Conservation (phyloP, 2,113 vertebrate species). For the Salvelinus alpinus region DNA sequence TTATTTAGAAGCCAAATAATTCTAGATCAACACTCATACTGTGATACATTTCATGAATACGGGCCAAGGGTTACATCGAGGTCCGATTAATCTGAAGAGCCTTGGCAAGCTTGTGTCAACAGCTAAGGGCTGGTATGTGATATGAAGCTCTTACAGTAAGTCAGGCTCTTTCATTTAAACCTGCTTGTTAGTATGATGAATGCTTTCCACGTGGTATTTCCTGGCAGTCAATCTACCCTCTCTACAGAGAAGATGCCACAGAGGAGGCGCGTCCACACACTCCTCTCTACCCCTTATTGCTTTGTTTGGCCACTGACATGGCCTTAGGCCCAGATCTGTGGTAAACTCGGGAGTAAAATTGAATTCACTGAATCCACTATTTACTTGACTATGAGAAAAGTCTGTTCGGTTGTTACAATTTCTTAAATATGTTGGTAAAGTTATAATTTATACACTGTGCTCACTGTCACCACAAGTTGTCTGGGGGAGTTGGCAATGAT, state of each 20-base stretch:
- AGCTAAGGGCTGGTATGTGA: background rate
- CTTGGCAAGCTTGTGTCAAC: background rate
- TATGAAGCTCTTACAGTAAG: background rate
- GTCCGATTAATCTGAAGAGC: background rate
- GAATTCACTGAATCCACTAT: background rate
- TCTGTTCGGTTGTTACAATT: background rate
- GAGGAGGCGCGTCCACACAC: background rate
- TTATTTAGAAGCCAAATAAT: too few relatives aligned
- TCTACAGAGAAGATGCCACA: background rate
- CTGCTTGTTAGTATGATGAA: background rate
- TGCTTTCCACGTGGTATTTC: background rate
- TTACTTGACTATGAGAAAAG: background rate
- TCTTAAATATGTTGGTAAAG: conserved; percentile 4
- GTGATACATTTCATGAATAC: too few relatives aligned
- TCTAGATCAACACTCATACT: too few relatives aligned
- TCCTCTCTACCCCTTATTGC: too few relatives aligned
- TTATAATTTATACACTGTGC: background rate
- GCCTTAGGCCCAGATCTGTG: background rate
- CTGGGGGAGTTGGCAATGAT: background rate
- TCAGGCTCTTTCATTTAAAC: background rate
- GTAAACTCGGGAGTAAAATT: conserved; percentile 1
- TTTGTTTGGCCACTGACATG: background rate
- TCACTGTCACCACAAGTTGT: conserved; percentile 24
- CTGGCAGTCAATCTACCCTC: background rate
- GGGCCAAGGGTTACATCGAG: too few relatives aligned